These are phyloP conservation scores for Pachycephala philippinensis DNA, from an alignment of 2,113 vertebrate species.

Conservation along the genomic window DNA sequence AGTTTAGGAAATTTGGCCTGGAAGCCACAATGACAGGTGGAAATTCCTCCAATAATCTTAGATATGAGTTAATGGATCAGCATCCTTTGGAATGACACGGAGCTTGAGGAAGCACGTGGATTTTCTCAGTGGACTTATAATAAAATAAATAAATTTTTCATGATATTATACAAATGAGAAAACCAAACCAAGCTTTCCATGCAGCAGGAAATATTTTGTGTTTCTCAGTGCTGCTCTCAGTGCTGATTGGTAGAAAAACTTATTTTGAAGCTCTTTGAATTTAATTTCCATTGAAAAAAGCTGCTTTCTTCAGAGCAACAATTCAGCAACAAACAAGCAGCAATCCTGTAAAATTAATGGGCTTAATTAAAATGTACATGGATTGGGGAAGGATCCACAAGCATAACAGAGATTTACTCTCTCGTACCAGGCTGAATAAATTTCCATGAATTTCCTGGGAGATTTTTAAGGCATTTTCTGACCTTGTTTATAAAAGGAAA, in stretches of 20 bases:
- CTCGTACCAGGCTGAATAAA: not conserved
- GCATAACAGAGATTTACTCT: conserved; percentile 5
- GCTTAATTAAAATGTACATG: conserved; percentile 48
- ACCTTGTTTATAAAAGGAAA: conserved; percentile 19
- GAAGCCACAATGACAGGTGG: fast-evolving
- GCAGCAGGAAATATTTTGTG: not conserved
- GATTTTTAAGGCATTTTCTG: conserved; percentile 36
- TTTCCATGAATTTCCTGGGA: conserved; percentile 10
- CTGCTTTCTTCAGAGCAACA: conserved; percentile 5
- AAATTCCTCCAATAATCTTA: not conserved
- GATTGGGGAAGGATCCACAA: not conserved
- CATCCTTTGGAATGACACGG: fast-evolving
- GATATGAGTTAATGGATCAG: not conserved
- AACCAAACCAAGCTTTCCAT: not conserved
- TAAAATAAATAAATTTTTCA: not conserved
- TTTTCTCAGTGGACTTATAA: not conserved
- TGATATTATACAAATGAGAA: not conserved
- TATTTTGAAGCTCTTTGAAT: not conserved
- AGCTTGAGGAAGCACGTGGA: not conserved
- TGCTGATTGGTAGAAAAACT: not conserved
- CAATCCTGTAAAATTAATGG: conserved; percentile 45
- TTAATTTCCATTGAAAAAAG: not conserved
- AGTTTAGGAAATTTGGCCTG: not conserved
- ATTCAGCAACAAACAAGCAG: conserved; percentile 2
- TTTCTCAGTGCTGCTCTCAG: not conserved